These are phyloP conservation scores for Stenodema calcarata DNA, from an alignment of 2,888 invertebrate genomes.

Conservation along the genomic window DNA sequence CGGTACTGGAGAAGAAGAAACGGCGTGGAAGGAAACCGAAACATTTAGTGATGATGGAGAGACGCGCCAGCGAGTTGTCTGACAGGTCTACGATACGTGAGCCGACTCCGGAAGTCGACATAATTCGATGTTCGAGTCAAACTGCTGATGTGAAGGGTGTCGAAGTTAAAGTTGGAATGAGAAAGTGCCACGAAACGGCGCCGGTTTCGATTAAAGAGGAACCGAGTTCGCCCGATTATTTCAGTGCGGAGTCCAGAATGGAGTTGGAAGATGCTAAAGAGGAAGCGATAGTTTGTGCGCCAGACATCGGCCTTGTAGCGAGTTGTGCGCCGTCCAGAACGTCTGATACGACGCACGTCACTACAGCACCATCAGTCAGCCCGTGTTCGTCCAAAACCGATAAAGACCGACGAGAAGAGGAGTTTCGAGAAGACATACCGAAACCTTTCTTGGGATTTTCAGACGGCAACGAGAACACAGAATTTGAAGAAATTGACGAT, in stretches of 20 bases:
- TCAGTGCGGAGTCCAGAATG: not conserved
- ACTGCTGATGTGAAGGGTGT: not conserved
- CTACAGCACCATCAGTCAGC: not conserved
- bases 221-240: not conserved
- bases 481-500: constrained; percentile 5
- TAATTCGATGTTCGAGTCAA: not conserved
- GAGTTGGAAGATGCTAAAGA: not conserved
- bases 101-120: constrained; percentile 1
- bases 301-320: not conserved
- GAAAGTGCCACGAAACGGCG: not conserved
- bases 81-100: not conserved
- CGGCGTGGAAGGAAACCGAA: constrained; percentile 7
- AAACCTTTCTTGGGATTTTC: not conserved
- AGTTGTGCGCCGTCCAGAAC: not conserved
- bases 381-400: not conserved
- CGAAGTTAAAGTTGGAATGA: not conserved
- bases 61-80: not conserved
- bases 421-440: not conserved
- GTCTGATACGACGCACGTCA: not conserved
- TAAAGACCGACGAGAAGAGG: not conserved
- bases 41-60: not conserved
- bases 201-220: not conserved
- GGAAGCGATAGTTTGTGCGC: constrained; percentile 24
- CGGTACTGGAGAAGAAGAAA: not conserved
- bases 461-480: not conserved